Evolutionary conservation across 2,113 vertebrate species (phyloP).

Genomic region (Strix uralensis): DNA sequence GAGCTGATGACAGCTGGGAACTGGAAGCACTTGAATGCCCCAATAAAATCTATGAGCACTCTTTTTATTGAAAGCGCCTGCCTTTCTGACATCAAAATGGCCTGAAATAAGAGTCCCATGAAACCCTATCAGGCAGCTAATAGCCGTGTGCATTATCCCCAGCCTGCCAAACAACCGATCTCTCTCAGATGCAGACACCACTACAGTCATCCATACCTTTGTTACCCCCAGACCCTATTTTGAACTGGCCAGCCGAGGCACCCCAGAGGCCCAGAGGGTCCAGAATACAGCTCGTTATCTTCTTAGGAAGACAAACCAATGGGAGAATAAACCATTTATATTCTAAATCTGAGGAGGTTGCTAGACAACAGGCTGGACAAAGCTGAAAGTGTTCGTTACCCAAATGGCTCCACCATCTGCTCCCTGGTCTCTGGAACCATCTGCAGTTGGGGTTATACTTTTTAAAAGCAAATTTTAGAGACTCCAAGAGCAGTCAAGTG

Average conservation of each 20-base stretch:
- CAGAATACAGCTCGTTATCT: slow-evolving; percentile 7
- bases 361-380: background rate
- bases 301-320: background rate
- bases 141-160: slow-evolving; percentile 1
- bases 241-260: background rate
- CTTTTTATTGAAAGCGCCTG: slow-evolving; percentile 36
- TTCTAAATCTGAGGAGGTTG: background rate
- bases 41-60: slow-evolving; percentile 45
- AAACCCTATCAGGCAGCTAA: slow-evolving; percentile 27
- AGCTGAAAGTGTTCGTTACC: background rate
- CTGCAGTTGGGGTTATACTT: background rate
- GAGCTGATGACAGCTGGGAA: slow-evolving; percentile 48
- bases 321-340: background rate
- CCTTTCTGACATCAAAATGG: slow-evolving; percentile 21
- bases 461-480: background rate
- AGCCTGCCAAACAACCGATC: background rate
- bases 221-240: background rate
- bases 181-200: background rate
- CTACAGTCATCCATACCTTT: slow-evolving; percentile 1
- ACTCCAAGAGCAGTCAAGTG: background rate
- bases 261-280: background rate
- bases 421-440: background rate
- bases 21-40: slow-evolving; percentile 20
- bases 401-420: background rate
- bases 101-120: slow-evolving; percentile 26